These are phyloP conservation scores for Hesperophylax magnus DNA, from an alignment of 1,140 invertebrate genomes.

Conservation along the genomic window DNA sequence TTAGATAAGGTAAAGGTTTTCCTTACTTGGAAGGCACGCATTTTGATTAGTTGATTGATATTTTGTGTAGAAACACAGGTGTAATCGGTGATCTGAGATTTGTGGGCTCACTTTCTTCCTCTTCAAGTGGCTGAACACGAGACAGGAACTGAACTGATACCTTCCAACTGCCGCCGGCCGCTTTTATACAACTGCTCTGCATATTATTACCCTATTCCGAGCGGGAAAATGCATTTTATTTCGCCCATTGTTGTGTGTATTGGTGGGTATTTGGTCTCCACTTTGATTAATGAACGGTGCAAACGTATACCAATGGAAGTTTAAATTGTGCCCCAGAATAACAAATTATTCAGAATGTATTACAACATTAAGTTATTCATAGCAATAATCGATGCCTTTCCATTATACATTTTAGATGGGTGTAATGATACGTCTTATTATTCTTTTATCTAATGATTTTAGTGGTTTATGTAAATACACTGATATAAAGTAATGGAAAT, in stretches of 20 bases:
- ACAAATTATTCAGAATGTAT: not conserved
- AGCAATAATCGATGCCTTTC: no score
- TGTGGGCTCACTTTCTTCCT: constrained; percentile 55
- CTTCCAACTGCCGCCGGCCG: not conserved
- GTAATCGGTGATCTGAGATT: not conserved
- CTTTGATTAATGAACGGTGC: not conserved
- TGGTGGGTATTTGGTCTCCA: not conserved
- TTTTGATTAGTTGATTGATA: constrained; percentile 38
- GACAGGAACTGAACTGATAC: constrained; percentile 57
- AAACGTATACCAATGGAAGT: not conserved
- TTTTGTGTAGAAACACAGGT: not conserved
- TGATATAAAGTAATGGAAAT: no score
- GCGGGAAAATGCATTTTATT: constrained; percentile 44
- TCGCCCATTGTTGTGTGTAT: constrained; percentile 47
- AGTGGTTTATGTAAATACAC: no score
- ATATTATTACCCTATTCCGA: constrained; percentile 43
- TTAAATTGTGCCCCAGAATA: not conserved
- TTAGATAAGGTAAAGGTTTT: not conserved
- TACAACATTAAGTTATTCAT: no score
- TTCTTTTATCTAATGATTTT: no score
- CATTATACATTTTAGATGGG: no score
- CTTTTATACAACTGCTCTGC: constrained; percentile 51
- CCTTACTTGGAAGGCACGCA: constrained; percentile 57
- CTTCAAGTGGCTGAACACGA: constrained; percentile 54
- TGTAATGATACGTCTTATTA: no score